Evolutionary conservation across 30 jellyfish, hydroid and myxozoan species (phyloP).

Genomic region (Phacellophora camtschatica): DNA sequence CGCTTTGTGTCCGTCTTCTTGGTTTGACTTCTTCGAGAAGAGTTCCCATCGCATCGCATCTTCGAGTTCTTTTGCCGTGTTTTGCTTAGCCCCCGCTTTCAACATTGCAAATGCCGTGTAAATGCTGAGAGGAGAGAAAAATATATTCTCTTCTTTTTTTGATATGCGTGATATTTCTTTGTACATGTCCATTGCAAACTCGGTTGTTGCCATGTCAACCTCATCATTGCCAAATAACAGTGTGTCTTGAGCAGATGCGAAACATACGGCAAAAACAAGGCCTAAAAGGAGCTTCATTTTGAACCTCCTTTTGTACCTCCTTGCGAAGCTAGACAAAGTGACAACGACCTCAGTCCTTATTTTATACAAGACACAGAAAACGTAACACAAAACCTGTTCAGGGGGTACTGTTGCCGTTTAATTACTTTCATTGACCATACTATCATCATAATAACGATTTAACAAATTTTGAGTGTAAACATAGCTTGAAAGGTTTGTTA

Average conservation of each 20-base stretch:
- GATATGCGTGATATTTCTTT: constrained; percentile 5
- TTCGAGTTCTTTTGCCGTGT: constrained; percentile 54
- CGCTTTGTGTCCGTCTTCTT: neutral
- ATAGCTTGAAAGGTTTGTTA: too few relatives aligned
- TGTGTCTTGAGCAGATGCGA: neutral
- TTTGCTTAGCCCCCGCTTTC: constrained; percentile 54
- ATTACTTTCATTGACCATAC: too few relatives aligned
- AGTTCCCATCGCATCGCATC: constrained; percentile 28
- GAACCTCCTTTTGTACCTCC: neutral
- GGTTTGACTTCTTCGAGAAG: neutral
- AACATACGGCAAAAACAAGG: neutral
- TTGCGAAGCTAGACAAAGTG: neutral
- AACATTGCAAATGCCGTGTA: constrained; percentile 68
- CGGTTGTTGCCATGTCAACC: constrained; percentile 38
- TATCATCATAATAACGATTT: too few relatives aligned
- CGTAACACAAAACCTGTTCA: too few relatives aligned
- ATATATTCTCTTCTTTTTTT: constrained; percentile 26
- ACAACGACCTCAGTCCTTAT: neutral
- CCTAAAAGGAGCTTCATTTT: neutral
- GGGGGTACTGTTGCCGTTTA: neutral
- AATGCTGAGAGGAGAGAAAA: constrained; percentile 74
- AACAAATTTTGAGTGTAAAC: too few relatives aligned
- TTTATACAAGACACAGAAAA: neutral
- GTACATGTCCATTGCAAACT: constrained; percentile 60
- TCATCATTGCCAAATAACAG: neutral